phyloP scores from a whole-genome alignment of 2,888 invertebrate species.

The Caenorhabditis sinica region DNA sequence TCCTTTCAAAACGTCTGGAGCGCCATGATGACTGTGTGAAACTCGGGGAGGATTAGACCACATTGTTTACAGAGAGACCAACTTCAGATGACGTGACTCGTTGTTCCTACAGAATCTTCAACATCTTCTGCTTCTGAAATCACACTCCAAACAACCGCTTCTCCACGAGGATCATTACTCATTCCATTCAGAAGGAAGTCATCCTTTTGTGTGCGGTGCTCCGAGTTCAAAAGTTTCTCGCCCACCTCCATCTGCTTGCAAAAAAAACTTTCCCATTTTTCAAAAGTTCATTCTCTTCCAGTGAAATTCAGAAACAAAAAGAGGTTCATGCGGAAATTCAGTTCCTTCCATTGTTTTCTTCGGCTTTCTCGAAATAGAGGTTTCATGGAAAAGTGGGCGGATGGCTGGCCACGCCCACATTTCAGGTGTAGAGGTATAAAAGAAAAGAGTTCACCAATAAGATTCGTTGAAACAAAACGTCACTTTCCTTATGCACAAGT shows the following conservation, averaged over 20 bases:
- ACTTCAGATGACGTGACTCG: conserved; percentile 34
- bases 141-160: conserved; percentile 13
- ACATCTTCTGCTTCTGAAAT: conserved; percentile 7
- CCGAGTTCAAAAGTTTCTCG: conserved; percentile 30
- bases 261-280: conserved; percentile 5
- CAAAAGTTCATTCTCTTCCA: not conserved
- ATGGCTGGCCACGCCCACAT: conserved; percentile 13
- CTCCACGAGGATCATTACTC: conserved; percentile 38
- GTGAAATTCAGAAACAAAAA: conserved; percentile 14
- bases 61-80: conserved; percentile 11
- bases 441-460: not conserved
- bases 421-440: not conserved
- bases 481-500: conserved; percentile 3
- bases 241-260: conserved; percentile 13
- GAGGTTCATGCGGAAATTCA: conserved; percentile 42
- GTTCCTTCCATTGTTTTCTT: conserved; percentile 39
- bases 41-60: conserved; percentile 10
- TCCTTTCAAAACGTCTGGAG: conserved; percentile 1
- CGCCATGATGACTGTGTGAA: conserved; percentile 2
- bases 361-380: not conserved
- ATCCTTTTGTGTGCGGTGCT: conserved; percentile 10
- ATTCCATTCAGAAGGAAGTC: conserved; percentile 13
- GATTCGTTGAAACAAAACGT: conserved; percentile 10
- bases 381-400: conserved; percentile 12
- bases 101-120: not conserved